Evolutionary conservation across 1,140 invertebrate species (phyloP), one percentile per base, ranked within the genome.

Genomic region (Cryptotermes secundus): DNA sequence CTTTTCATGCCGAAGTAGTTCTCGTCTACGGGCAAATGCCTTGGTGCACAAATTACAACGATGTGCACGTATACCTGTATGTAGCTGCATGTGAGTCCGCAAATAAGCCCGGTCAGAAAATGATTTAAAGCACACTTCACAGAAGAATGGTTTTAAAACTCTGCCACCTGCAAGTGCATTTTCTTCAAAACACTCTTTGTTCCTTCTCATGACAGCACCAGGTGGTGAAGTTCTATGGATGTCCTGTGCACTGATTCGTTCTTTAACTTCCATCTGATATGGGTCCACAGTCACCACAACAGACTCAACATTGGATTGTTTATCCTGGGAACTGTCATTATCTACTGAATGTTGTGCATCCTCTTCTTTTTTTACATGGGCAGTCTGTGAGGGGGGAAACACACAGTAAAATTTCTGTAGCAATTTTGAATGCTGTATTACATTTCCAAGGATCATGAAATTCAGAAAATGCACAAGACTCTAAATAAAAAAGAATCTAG

Each of bases 1-100:
- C 12, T 91, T 89, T 16, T 91, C 89, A 89, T 94, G 93, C 0
- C 93, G 90, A 85, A 94, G 93, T 34, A 94, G 86, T 88, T 94
- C 93, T 42, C 93, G 89, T 87, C 94, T 93, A 1, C 93, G 89
- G 31, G 92, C 89, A 85, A 94, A 94, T n/a, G 91, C 90, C 86
- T 93, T 93, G 65, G 91, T 90, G 87, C 93, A 94, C 38, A 92
- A 89, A 82, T 91, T 91, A 86, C 93, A 94, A 36, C 89, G 90
- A 86, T 89, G 88, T 6, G 88, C 88, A 22, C 42, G n/a, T 34
- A 86, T 85, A 2, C 80, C 86, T 31, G 86, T 65, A 12, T 65
- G 59, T 65, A 65, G 26, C n/a, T 65, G 59, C 59, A 65, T 84
- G 80, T 82, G 83, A 80, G 79, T 81, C 31, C 65, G 35, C 34